Evolutionary conservation across 2,797 vertebrate species (phyloP).

Genomic region (Periparus ater): DNA sequence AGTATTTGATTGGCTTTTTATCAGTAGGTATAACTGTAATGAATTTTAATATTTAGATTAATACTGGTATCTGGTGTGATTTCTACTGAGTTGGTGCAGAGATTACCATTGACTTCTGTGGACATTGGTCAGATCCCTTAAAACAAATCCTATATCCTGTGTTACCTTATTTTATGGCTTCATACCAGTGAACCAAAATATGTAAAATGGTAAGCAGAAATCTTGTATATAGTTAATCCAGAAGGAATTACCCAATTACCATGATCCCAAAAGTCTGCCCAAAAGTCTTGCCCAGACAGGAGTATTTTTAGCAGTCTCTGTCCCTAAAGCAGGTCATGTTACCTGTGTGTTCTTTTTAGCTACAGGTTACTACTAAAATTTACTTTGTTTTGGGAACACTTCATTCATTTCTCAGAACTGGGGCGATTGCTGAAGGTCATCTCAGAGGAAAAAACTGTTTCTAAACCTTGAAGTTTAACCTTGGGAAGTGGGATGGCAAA

Average conservation of each 20-base stretch:
- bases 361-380: slow-evolving; percentile 44
- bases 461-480: slow-evolving; percentile 43
- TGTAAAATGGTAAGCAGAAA: slow-evolving; percentile 14
- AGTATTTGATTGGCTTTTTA: background rate
- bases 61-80: background rate
- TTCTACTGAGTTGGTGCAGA: background rate
- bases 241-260: slow-evolving; percentile 36
- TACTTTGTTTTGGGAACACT: slow-evolving; percentile 56
- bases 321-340: slow-evolving; percentile 48
- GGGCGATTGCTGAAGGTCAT: background rate
- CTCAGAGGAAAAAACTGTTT: background rate
- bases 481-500: background rate
- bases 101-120: background rate
- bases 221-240: background rate
- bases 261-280: slow-evolving; percentile 11
- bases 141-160: background rate
- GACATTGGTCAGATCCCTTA: background rate
- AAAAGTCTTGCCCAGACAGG: slow-evolving; percentile 37
- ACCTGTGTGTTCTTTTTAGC: slow-evolving; percentile 38
- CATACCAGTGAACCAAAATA: background rate
- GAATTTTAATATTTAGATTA: slow-evolving; percentile 8
- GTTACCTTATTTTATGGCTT: background rate
- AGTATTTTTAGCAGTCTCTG: slow-evolving; percentile 58
- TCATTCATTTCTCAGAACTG: slow-evolving; percentile 49
- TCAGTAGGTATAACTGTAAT: background rate